Base-by-base conservation (phyloP, 2,888 invertebrate species). In the Epinotia demarniana region DNA sequence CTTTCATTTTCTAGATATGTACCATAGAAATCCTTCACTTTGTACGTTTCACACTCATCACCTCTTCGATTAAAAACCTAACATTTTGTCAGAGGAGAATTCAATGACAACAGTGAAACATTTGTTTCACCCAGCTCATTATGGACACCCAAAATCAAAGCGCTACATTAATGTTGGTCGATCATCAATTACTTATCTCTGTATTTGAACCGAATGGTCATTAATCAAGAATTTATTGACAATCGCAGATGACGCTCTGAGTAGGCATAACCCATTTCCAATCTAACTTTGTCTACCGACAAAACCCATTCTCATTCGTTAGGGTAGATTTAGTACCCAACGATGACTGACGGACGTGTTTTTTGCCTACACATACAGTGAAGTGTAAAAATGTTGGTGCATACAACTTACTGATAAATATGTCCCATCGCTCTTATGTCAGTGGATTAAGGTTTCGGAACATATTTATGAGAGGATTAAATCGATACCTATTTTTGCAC, bases 211-310 rank as follows among this genome's bases (percentile, higher is more conserved):
- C 33, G 27, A 8, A 27, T 49, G 9, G 49, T 53, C 74, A 74
- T 74, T 70, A 74, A 74, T 69, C 74, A 74, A 19, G 55, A 53
- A 43, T 43, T 49, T 63, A 74, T 70, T 49, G 58, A 69, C 68
- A 63, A 68, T 46, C 39, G 58, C 74, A 53, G 49, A 23, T 57
- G 58, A 46, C 23, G 33, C 43, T 62, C 57, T 69, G 49, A 33
- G 5, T 16, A 58, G 46, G 55, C 27, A 57, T 69, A 64, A 53
- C 74, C 70, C 33, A 69, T 16, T 68, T 68, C 68, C 19, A 27
- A 43, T 71, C 33, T 62, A 53, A 62, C 71, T 16, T 61, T 62
- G 61, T 39, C 71, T 33, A 33, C n/a, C 8, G 3, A n/a, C 55
- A 55, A 6, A 55, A 55, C 55, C 8, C 12, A 46, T 46, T 46